Evolutionary conservation across 2,888 invertebrate genomes (phyloP).

Genomic region (Agrochola lychnidis): DNA sequence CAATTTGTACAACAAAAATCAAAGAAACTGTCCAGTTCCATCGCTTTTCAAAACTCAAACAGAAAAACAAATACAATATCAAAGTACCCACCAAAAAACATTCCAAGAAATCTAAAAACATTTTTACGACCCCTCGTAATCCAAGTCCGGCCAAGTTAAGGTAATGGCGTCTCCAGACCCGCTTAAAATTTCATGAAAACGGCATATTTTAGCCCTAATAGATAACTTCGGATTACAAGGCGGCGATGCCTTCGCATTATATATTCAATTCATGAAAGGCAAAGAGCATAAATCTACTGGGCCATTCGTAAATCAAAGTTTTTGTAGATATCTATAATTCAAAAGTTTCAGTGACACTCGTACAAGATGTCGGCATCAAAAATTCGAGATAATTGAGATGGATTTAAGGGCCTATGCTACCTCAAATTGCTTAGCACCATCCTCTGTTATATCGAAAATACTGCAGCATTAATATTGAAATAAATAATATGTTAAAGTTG

Average conservation of each 20-base stretch:
- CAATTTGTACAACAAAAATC: neutral
- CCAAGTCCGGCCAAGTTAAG: constrained; percentile 49
- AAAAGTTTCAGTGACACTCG: constrained; percentile 72
- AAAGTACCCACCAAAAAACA: constrained; percentile 34
- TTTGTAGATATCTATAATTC: constrained; percentile 85
- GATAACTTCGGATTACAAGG: constrained; percentile 66
- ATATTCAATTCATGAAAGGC: constrained; percentile 84
- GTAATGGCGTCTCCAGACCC: constrained; percentile 52
- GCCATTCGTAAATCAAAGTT: constrained; percentile 86
- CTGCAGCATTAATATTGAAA: no score
- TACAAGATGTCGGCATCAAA: constrained; percentile 46
- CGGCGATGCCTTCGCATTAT: constrained; percentile 72
- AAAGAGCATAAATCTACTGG: constrained; percentile 81
- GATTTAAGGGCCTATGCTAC: neutral
- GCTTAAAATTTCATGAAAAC: constrained; percentile 68
- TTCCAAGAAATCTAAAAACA: constrained; percentile 51
- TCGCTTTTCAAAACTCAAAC: constrained; percentile 19
- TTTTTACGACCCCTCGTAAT: constrained; percentile 54
- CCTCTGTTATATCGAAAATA: no score
- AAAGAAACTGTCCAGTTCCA: neutral
- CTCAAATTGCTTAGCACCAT: no score
- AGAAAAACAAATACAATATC: constrained; percentile 29
- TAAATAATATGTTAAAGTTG: no score
- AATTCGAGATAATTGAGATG: constrained; percentile 41
- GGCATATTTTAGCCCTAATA: constrained; percentile 63